phyloP scores from a whole-genome alignment of 2,888 invertebrate species.

The Athalia rosae region DNA sequence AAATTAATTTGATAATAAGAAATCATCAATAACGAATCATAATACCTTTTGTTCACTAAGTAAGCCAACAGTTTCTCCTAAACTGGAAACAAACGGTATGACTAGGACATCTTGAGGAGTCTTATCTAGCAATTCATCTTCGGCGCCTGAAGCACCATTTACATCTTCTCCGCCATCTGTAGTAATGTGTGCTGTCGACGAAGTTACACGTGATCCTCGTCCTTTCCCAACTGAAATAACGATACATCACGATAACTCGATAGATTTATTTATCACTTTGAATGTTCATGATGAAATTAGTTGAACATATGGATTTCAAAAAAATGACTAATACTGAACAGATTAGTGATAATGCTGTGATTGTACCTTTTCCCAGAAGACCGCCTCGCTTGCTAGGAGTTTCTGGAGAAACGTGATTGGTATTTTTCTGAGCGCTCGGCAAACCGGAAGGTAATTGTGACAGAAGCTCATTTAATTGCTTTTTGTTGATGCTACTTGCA shows the following conservation, averaged over 20 bases:
- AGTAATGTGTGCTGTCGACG: conserved; percentile 62
- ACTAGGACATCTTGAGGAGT: conserved; percentile 79
- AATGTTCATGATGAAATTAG: conserved; percentile 11
- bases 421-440: conserved; percentile 54
- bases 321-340: neutral
- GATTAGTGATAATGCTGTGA: neutral
- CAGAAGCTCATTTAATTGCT: conserved; percentile 74
- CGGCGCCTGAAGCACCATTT: conserved; percentile 64
- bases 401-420: conserved; percentile 59
- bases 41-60: conserved; percentile 80
- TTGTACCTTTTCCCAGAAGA: conserved; percentile 71
- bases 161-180: conserved; percentile 63
- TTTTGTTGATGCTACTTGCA: conserved; percentile 70
- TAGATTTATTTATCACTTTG: conserved; percentile 11
- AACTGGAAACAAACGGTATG: conserved; percentile 79
- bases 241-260: conserved; percentile 1
- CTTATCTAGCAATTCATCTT: conserved; percentile 67
- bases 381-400: conserved; percentile 67
- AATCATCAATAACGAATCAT: neutral
- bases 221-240: conserved; percentile 58
- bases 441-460: conserved; percentile 71
- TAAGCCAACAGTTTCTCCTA: conserved; percentile 80
- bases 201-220: conserved; percentile 59
- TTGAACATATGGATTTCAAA: neutral
- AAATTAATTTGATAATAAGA: conserved; percentile 11